A percentile compares a stretch with the other conserved stretches of the same genome.
phyloP scores from a whole-genome alignment of 2,797 vertebrate genomes.

The Phrynocephalus forsythii region DNA sequence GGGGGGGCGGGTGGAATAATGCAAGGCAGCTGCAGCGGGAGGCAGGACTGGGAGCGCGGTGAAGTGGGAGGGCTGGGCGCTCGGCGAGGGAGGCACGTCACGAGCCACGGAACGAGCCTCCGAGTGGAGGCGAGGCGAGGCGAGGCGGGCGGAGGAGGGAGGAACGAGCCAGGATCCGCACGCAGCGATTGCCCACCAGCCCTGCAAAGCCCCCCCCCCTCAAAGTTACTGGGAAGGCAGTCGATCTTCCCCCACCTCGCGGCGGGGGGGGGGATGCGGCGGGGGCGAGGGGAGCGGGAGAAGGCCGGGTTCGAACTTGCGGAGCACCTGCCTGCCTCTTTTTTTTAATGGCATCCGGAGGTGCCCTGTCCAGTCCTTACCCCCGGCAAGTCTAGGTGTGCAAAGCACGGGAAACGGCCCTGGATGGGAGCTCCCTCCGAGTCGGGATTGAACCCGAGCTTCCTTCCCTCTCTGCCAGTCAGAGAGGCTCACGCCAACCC shows the following conservation, averaged over 20 bases:
- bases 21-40: conserved; percentile 28
- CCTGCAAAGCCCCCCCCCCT: no score
- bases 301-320: not conserved
- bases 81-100: conserved; percentile 19
- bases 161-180: not conserved
- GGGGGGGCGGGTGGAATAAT: not conserved
- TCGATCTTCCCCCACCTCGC: no score
- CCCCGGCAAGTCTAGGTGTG: not conserved
- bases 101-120: conserved; percentile 25
- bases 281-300: no score
- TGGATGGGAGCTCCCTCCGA: not conserved
- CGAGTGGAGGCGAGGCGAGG: not conserved
- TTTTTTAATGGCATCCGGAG: not conserved
- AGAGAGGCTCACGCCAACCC: not conserved
- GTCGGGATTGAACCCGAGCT: not conserved
- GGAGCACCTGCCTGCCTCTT: not conserved
- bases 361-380: not conserved
- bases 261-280: no score
- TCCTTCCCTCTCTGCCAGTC: not conserved
- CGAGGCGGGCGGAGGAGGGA: not conserved
- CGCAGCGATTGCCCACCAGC: not conserved
- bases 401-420: not conserved
- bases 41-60: conserved; percentile 1
- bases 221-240: no score
- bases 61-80: conserved; percentile 17